Evolutionary conservation across 2,113 vertebrate genomes (phyloP).

Genomic region (Aviceda subcristata): DNA sequence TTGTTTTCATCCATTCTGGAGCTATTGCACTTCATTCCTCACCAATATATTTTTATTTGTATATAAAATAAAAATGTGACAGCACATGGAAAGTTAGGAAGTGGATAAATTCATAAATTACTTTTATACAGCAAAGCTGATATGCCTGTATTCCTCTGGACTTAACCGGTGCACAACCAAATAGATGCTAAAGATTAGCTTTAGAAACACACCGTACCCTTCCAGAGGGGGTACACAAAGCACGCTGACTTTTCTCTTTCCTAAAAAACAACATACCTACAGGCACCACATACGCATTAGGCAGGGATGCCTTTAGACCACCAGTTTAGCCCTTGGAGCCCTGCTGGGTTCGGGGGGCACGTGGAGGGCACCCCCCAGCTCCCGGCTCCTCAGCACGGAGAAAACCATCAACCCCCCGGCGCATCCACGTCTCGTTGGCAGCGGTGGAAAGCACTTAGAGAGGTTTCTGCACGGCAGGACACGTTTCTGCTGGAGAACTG

Average conservation of each 20-base stretch:
- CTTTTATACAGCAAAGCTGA: neutral
- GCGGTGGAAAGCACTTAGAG: neutral
- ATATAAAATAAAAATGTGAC: slow-evolving; percentile 51
- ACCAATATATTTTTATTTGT: slow-evolving; percentile 55
- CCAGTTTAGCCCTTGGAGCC: neutral
- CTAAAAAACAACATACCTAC: neutral
- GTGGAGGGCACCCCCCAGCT: accelerated
- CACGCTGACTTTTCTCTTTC: neutral
- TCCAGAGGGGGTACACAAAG: neutral
- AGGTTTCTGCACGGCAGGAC: neutral
- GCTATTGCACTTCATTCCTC: slow-evolving; percentile 29
- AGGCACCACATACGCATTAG: neutral
- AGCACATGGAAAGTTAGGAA: slow-evolving; percentile 27
- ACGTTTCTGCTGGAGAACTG: neutral
- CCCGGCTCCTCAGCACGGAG: accelerated
- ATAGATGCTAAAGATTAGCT: neutral
- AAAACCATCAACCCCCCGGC: neutral
- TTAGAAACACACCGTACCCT: neutral
- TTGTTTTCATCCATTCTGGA: slow-evolving; percentile 32
- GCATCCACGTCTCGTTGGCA: neutral
- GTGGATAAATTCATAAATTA: slow-evolving; percentile 33
- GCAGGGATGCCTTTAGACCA: neutral
- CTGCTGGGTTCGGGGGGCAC: neutral
- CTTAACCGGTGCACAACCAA: neutral
- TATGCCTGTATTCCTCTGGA: neutral